These are phyloP conservation scores for Choloepus didactylus DNA, from an alignment of 2,797 vertebrate genomes.

Conservation along the genomic window DNA sequence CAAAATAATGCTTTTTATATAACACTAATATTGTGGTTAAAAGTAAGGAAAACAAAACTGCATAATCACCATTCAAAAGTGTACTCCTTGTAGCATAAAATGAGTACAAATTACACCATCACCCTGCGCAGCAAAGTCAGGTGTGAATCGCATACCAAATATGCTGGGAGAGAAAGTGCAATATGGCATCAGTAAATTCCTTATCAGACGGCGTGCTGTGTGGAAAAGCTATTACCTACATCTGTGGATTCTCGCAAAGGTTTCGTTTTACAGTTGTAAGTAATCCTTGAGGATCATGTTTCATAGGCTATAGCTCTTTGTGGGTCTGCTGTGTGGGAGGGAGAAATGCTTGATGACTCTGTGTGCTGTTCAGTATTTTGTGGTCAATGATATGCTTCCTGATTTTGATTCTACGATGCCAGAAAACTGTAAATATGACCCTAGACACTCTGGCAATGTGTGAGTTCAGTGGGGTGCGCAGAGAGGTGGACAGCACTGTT, in stretches of 20 bases:
- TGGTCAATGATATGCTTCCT: background rate
- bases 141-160: background rate
- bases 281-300: fast-evolving
- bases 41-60: background rate
- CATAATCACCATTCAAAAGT: background rate
- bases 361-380: fast-evolving
- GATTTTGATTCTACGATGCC: background rate
- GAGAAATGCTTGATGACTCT: fast-evolving
- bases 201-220: fast-evolving
- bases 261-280: background rate
- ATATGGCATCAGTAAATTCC: fast-evolving
- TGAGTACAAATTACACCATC: fast-evolving
- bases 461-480: fast-evolving
- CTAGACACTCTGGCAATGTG: fast-evolving
- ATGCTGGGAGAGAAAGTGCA: background rate
- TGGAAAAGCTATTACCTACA: background rate
- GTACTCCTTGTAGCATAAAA: background rate
- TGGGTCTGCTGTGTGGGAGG: fast-evolving
- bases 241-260: background rate
- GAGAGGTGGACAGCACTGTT: too few relatives aligned
- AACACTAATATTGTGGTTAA: background rate
- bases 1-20: background rate
- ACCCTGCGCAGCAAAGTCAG: background rate
- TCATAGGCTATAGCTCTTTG: fast-evolving
- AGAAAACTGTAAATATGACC: too few relatives aligned